Conservation (phyloP, 2,797 vertebrate species). For the Dendrocincla tyrannina region DNA sequence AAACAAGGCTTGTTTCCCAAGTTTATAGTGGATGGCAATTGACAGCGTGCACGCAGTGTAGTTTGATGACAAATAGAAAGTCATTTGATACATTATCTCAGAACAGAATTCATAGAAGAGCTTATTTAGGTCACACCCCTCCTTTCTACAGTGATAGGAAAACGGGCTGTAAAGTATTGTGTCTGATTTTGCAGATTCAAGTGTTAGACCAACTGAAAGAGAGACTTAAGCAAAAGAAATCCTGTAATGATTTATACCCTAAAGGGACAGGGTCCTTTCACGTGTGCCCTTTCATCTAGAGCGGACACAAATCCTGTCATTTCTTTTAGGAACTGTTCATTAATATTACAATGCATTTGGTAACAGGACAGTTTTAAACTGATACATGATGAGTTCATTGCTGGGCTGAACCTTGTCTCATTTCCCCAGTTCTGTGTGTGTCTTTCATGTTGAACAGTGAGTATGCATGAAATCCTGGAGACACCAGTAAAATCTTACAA, state of each 20-base stretch:
- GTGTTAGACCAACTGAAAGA: background rate
- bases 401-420: background rate
- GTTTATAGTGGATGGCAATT: background rate
- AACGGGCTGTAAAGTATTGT: background rate
- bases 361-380: background rate
- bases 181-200: background rate
- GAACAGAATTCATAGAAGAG: background rate
- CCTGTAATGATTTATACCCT: background rate
- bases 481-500: background rate
- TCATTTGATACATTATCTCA: background rate
- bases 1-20: background rate
- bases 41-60: accelerated
- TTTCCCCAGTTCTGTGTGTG: background rate
- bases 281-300: background rate
- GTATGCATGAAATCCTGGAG: background rate
- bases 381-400: background rate
- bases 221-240: background rate
- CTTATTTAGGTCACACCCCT: background rate
- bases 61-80: background rate
- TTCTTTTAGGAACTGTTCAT: background rate
- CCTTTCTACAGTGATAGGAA: background rate
- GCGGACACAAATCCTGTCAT: background rate
- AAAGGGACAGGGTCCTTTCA: background rate
- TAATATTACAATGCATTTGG: background rate
- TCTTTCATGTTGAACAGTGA: background rate